Base-by-base conservation (phyloP, 1,140 invertebrate genomes). In the Papilio xuthus region DNA sequence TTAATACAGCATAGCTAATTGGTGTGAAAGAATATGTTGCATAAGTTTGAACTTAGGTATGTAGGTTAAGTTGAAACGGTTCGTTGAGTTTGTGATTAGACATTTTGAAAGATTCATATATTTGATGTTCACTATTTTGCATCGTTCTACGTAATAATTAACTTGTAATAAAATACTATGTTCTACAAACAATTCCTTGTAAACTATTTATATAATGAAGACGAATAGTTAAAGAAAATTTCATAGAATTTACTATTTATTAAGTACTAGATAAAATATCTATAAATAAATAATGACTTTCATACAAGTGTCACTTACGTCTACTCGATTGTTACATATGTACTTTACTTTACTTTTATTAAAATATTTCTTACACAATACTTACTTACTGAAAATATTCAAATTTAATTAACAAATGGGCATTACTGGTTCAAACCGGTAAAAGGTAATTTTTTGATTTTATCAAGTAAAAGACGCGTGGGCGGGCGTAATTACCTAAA, bases 11-110 rank as follows among this genome's bases (percentile, higher is more conserved):
- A 15, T 23, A 23, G 69, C 4, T 47, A 73, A 73, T 44, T 73
- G 9, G 0, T 18, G 37, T 73, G 2, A 73, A 73, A 26, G 37
- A 50, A 41, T 76, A 76, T 76, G 53, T 76, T 76, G 50, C 74
- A 53, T 53, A 74, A 74, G 15, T 74, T 74, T 76, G 10, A 76
- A 76, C 74, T 63, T 63, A 76, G 74, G 50, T 76, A 76, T 76
- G 53, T 76, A 32, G 74, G 74, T 76, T 76, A 76, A 60, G 28
- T 60, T 63, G 37, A 56, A 32, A 60, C 74, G 74, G 53, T 41
- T 76, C 44, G 72, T 18, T 32, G 47, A 74, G 12, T 47, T 42
- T 47, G 37, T 47, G 71, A 15, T 72, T 26, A 72, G 47, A 72
- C 44, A 20, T 72, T 47, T 72, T 42, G 71, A 72, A 72, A 72